A percentile compares a stretch with the other conserved stretches of the same genome.
These are phyloP conservation scores for Campylomormyrus numenius DNA, from an alignment of 2,113 vertebrate species.

Conservation along the genomic window DNA sequence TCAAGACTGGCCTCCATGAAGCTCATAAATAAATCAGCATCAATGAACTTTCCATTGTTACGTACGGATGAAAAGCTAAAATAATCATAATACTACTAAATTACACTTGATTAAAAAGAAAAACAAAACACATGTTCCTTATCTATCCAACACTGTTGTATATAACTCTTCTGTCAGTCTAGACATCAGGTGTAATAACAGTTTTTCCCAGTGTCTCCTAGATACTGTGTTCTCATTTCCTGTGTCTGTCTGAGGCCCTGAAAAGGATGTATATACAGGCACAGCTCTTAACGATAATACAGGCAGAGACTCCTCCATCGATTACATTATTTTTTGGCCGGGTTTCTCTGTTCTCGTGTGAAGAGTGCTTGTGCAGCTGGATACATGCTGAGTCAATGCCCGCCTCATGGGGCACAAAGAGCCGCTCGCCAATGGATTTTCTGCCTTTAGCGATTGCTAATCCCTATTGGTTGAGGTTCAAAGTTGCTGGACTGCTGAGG, in stretches of 20 bases:
- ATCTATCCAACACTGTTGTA: neutral
- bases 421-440: neutral
- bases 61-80: neutral
- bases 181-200: neutral
- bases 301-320: neutral
- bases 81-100: neutral
- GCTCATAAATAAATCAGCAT: neutral
- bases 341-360: neutral
- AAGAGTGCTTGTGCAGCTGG: neutral
- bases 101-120: neutral
- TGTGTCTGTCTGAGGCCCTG: neutral
- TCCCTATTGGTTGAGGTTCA: neutral
- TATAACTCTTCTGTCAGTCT: neutral
- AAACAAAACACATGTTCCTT: neutral
- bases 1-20: neutral
- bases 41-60: neutral
- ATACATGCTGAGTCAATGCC: neutral
- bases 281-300: neutral
- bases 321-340: slow-evolving; percentile 1
- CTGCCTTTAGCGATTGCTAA: neutral
- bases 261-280: neutral
- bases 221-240: neutral
- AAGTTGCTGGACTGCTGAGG: neutral
- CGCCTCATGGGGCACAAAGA: neutral
- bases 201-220: neutral